Percentiles rank a stretch among this genome's conserved stretches.
Evolutionary conservation across 2,113 vertebrate species (phyloP).

Genomic region (Gambusia holbrooki): DNA sequence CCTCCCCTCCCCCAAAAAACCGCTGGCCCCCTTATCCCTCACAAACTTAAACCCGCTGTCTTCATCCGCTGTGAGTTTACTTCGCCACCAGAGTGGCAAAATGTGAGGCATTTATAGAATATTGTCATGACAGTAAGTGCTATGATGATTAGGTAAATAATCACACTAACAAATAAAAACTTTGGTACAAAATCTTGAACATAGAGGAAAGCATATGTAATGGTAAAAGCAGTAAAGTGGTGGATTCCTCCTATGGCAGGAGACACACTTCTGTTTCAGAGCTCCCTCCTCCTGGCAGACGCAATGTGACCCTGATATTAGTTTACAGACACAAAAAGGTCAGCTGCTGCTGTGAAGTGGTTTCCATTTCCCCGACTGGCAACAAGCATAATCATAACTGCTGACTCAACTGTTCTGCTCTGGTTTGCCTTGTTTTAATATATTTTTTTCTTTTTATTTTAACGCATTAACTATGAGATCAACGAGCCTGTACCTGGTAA

Average conservation of each 20-base stretch:
- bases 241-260: constrained; percentile 99
- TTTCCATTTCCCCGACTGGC: constrained; percentile 46
- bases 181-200: constrained; percentile 32
- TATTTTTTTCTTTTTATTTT: constrained; percentile 21
- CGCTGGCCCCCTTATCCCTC: constrained; percentile 35
- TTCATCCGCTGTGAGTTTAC: constrained; percentile 67
- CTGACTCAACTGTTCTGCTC: constrained; percentile 57
- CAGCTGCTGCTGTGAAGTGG: constrained; percentile 44
- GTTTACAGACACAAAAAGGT: constrained; percentile 44
- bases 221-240: constrained; percentile 80
- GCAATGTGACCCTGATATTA: constrained; percentile 51
- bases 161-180: constrained; percentile 49
- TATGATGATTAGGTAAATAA: constrained; percentile 62
- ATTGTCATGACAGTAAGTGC: constrained; percentile 53
- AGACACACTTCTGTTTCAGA: constrained; percentile 84
- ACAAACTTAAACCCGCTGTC: constrained; percentile 46
- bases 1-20: constrained; percentile 16
- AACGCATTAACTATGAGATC: constrained; percentile 32
- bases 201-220: constrained; percentile 56
- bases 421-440: constrained; percentile 51
- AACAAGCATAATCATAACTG: constrained; percentile 54
- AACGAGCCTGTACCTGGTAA: constrained; percentile 29
- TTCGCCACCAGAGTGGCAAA: constrained; percentile 45
- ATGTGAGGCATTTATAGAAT: constrained; percentile 60
- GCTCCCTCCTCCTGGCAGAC: constrained; percentile 51